phyloP scores from a whole-genome alignment of 2,113 vertebrate species.

The Esox niger region DNA sequence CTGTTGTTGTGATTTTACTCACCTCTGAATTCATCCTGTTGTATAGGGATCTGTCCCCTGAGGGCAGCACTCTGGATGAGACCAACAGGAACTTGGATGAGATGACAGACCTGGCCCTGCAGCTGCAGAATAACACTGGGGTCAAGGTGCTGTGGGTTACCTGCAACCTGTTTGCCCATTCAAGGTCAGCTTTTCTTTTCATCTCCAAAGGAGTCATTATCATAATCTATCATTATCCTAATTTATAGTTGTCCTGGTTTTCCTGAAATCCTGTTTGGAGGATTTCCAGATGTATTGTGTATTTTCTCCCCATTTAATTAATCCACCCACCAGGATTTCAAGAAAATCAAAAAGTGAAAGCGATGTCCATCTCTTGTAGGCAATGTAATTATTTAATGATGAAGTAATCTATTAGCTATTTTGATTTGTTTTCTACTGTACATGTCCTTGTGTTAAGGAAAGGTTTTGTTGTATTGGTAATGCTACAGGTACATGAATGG shows the following conservation, averaged over 20 bases:
- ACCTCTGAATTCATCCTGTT: background rate
- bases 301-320: too few relatives aligned
- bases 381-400: background rate
- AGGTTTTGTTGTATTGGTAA: background rate
- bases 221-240: too few relatives aligned
- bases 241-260: too few relatives aligned
- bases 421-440: background rate
- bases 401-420: background rate
- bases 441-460: background rate
- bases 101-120: conserved; percentile 63
- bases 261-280: too few relatives aligned
- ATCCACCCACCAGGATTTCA: too few relatives aligned
- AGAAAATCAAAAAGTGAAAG: too few relatives aligned
- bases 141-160: conserved; percentile 70
- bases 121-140: conserved; percentile 65
- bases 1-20: background rate
- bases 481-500: conserved; percentile 66
- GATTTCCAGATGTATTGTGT: too few relatives aligned
- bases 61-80: conserved; percentile 63
- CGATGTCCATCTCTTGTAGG: too few relatives aligned
- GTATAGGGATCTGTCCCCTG: conserved; percentile 65
- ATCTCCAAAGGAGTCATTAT: too few relatives aligned
- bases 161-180: conserved; percentile 68
- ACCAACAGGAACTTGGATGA: conserved; percentile 64
- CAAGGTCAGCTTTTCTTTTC: conserved; percentile 39